Evolutionary conservation across 1,140 invertebrate species (phyloP), one percentile per base, ranked within the genome.

Genomic region (Drosophila lacteicornis): DNA sequence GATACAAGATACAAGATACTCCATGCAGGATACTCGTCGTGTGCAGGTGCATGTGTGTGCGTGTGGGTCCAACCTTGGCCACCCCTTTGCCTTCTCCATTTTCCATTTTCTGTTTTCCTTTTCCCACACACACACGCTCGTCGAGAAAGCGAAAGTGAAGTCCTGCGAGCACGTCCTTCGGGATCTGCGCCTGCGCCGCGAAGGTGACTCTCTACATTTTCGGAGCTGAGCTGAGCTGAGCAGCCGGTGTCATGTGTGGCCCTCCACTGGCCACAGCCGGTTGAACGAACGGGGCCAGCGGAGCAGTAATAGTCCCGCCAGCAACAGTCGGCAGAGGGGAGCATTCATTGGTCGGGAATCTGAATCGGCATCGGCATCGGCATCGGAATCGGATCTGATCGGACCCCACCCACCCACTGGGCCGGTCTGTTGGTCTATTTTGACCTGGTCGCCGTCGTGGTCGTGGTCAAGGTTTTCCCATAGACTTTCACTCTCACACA

Each of bases 401-500:
- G 45, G 75, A 78, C 38, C 27, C 19, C 61, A 50, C 17, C 55
- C 27, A 19, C 42, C 67, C 25, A 17, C 45, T 49, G 38, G 59
- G 50, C 22, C 33, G 19, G 40, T 22, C 30, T 22, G 42, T 49
- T 42, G 75, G 40, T 51, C 67, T 62, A 46, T 25, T 43, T 45
- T 55, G 62, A 49, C 63, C 65, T 49, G 43, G 75, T 82, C 51
- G 61, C 50, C 66, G 71, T 79, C 67, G 69, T 59, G 45, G 69
- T 88, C 79, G 82, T 92, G 91, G 91, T 92, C 91, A 92, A 92
- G 91, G 91, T 92, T 92, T 73, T 85, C 66, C 69, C 76, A 91
- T 82, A 87, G 83, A 92, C 91, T 92, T 92, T 92, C 91, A 91
- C 91, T 92, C 90, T 92, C 73, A 77, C 86, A 88, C 75, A 85